A percentile compares a stretch with the other conserved stretches of the same genome.
Evolutionary conservation across 2,888 invertebrate genomes (phyloP).

Genomic region (Microchrysa polita): DNA sequence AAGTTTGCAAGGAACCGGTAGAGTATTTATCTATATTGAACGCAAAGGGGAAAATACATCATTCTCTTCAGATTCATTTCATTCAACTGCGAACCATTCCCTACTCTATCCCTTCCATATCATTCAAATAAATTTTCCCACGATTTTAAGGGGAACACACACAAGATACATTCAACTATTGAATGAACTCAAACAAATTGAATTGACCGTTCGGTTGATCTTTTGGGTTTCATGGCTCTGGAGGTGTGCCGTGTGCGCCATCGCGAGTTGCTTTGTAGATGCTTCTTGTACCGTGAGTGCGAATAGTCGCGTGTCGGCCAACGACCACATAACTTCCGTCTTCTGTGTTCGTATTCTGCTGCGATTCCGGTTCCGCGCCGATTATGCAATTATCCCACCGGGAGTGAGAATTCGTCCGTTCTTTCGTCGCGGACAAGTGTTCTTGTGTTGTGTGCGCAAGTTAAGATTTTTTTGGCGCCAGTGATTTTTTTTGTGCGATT

Average conservation of each 20-base stretch:
- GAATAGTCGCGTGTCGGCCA: slow-evolving; percentile 20
- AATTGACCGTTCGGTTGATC: not conserved
- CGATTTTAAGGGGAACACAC: not conserved
- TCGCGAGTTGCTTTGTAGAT: slow-evolving; percentile 11
- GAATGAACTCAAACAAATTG: slow-evolving; percentile 9
- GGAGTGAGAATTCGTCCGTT: not conserved
- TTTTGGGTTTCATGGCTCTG: not conserved
- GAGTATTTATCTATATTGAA: too few species aligned
- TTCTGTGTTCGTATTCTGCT: too few species aligned
- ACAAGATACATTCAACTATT: not conserved
- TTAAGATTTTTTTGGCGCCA: not conserved
- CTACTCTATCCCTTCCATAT: slow-evolving; percentile 5
- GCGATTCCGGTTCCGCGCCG: slow-evolving; percentile 14
- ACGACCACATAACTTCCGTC: not conserved
- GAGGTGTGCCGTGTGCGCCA: slow-evolving; percentile 11
- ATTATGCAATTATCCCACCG: slow-evolving; percentile 3
- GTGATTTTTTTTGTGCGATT: slow-evolving; percentile 1
- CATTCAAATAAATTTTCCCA: not conserved
- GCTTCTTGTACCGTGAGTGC: too few species aligned
- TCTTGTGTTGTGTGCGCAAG: slow-evolving; percentile 6
- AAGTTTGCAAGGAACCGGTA: too few species aligned
- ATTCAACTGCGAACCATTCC: not conserved
- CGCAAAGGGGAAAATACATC: too few species aligned
- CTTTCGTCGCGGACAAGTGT: slow-evolving; percentile 22
- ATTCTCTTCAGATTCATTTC: too few species aligned